Evolutionary conservation across 1,140 invertebrate genomes (phyloP).

Genomic region (Aphidius gifuensis): DNA sequence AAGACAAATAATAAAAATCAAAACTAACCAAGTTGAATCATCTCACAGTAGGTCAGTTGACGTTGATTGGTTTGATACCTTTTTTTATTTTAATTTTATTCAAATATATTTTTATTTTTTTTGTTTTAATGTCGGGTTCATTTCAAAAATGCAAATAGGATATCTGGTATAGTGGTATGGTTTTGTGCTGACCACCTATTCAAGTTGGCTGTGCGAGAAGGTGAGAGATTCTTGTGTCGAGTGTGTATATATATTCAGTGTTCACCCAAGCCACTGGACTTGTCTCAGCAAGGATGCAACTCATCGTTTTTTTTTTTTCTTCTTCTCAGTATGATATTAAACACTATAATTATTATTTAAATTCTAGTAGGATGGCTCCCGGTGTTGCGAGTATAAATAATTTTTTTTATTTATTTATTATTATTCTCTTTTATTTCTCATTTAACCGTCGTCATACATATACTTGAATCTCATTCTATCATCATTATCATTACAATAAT

Average conservation of each 20-base stretch:
- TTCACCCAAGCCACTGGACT: neutral
- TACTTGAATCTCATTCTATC: too few relatives aligned
- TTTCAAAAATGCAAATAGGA: too few relatives aligned
- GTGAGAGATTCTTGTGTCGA: slow-evolving; percentile 22
- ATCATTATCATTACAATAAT: too few relatives aligned
- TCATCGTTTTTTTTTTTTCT: slow-evolving; percentile 26
- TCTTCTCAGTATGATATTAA: slow-evolving; percentile 50
- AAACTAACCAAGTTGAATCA: too few relatives aligned
- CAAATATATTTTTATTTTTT: too few relatives aligned
- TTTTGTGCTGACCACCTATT: neutral
- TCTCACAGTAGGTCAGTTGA: too few relatives aligned
- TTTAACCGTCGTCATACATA: neutral
- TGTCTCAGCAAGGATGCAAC: slow-evolving; percentile 2
- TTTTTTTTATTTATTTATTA: slow-evolving; percentile 16
- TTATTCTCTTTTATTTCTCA: slow-evolving; percentile 24
- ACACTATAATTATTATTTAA: slow-evolving; percentile 59
- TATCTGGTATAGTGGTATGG: neutral
- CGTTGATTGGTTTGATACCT: too few relatives aligned
- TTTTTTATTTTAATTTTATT: too few relatives aligned
- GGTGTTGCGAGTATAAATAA: slow-evolving; percentile 45
- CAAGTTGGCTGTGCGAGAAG: slow-evolving; percentile 11
- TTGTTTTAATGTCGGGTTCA: too few relatives aligned
- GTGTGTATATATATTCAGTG: neutral
- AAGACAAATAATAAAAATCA: too few relatives aligned
- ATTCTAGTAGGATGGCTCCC: slow-evolving; percentile 56